Percentiles rank a stretch among this genome's conserved stretches.
These are phyloP conservation scores for Holothuria leucospilota DNA, from an alignment of 53 echinoderm and acorn worm species.

Conservation along the genomic window DNA sequence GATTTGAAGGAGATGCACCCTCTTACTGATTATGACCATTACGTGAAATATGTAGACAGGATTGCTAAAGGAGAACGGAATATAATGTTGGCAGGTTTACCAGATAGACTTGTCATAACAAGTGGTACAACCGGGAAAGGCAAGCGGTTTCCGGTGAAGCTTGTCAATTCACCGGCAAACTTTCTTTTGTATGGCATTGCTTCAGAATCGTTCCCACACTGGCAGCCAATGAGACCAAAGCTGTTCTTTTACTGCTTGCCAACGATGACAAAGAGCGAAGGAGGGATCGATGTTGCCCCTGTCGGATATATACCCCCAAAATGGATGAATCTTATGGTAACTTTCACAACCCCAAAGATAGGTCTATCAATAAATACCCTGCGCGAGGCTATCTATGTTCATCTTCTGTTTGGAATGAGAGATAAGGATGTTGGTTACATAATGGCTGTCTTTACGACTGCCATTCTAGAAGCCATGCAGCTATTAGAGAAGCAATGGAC, in stretches of 20 bases:
- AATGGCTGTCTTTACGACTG: neutral
- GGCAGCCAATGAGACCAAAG: neutral
- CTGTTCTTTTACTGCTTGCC: slow-evolving; percentile 13
- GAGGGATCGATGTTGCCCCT: slow-evolving; percentile 4
- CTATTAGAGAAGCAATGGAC: slow-evolving; percentile 4
- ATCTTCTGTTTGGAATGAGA: slow-evolving; percentile 14
- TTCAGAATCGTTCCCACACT: neutral
- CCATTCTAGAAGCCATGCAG: slow-evolving; percentile 7
- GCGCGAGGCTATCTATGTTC: slow-evolving; percentile 19
- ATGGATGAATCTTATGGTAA: neutral
- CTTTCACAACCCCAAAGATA: neutral
- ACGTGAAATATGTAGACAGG: neutral
- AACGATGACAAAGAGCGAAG: neutral
- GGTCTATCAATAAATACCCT: neutral
- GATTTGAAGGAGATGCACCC: neutral
- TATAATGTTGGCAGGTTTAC: neutral
- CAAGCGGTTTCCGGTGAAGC: neutral
- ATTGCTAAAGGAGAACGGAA: neutral
- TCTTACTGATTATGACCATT: neutral
- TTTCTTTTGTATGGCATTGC: neutral
- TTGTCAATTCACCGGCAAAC: neutral
- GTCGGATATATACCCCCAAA: neutral
- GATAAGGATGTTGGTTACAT: neutral
- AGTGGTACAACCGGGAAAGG: slow-evolving; percentile 10
- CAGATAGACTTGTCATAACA: neutral